Base-by-base conservation (phyloP, 35 echinoderm and acorn worm genomes). In the Lytechinus variegatus region DNA sequence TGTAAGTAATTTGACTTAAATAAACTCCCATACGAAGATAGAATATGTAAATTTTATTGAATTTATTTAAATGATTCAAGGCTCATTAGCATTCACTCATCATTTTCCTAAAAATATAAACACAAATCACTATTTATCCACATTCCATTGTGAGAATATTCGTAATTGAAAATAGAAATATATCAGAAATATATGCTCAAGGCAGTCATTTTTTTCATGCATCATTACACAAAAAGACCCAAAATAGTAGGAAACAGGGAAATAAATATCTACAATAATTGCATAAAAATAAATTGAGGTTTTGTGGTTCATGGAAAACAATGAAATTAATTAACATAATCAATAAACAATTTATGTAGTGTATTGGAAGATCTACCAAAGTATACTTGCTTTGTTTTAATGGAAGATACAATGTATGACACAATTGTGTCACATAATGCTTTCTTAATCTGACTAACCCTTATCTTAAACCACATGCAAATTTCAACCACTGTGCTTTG, bases 161-260 rank as follows among this genome's bases (percentile, higher is more conserved):
- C 33, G 2, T 58, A 9, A 79, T 79, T 79, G 66, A 79, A 79
- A 79, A 79, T 79, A 79, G 19, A 79, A 79, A 79, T 79, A 79
- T 79, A 79, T 79, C n/a, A 79, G 19, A 79, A 79, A 79, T 79
- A 79, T 79, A 79, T 79, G 66, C 66, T 79, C 66, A n/a, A 79
- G 66, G 66, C 66, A 79, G n/a, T 79, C 19, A 79, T 24, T 79
- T 16, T 79, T 16, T 19, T 79, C 66, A 79, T 79, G 66, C 66
- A 79, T 79, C 66, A 79, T 79, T 79, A 79, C 21, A 79, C n/a
- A 19, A 16, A n/a, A 11, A 79, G 3, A 79, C 66, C 66, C 19
- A 79, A 79, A 79, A 5, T 27, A 79, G 14, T 24, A 19, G 66
- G 19, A 79, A 79, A 79, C 6, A 24, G 19, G 19, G 19, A 79